Evolutionary conservation across 1,140 invertebrate species (phyloP).

Genomic region (Goniozus legneri): DNA sequence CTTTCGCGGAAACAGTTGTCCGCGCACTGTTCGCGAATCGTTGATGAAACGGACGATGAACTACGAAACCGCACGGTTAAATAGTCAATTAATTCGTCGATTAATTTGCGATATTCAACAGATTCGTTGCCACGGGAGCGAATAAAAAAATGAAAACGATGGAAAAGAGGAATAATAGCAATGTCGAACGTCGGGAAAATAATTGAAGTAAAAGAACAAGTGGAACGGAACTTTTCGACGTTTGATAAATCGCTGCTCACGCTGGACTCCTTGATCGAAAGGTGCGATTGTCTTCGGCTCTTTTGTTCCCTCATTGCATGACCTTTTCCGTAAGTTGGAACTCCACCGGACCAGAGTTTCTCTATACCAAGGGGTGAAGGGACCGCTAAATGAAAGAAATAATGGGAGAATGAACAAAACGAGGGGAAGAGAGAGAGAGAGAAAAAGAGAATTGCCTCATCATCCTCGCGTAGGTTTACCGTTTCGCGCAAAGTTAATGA

Average conservation of each 20-base stretch:
- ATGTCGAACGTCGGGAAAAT: neutral
- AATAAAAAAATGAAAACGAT: too few relatives aligned
- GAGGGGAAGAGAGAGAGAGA: too few relatives aligned
- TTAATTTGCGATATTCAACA: too few relatives aligned
- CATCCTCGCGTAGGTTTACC: too few relatives aligned
- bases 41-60: too few relatives aligned
- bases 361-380: too few relatives aligned
- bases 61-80: too few relatives aligned
- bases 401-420: too few relatives aligned
- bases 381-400: constrained; percentile 8
- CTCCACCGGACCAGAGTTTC: constrained; percentile 1
- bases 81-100: too few relatives aligned
- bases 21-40: too few relatives aligned
- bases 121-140: too few relatives aligned
- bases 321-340: constrained; percentile 6
- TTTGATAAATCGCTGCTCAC: neutral
- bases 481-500: constrained; percentile 14
- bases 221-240: neutral
- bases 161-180: neutral
- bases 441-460: constrained; percentile 2
- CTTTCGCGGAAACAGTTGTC: too few relatives aligned
- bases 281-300: constrained; percentile 12
- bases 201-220: neutral
- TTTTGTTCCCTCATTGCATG: constrained; percentile 5
- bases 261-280: constrained; percentile 6